phyloP scores from a whole-genome alignment of 2,113 vertebrate species.

The Plecotus auritus region DNA sequence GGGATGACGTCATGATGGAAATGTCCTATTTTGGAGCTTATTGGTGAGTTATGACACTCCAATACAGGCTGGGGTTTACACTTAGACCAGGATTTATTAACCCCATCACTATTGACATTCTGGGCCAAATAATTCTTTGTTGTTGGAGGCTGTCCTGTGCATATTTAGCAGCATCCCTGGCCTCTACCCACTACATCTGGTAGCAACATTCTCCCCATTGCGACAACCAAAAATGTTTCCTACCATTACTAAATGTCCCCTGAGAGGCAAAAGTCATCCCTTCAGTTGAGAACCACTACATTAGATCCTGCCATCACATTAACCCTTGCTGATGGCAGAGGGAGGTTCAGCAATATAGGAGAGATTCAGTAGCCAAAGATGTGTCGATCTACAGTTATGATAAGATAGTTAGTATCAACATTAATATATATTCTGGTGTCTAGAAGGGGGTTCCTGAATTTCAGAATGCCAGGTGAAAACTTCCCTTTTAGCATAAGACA shows the following conservation, averaged over 20 bases:
- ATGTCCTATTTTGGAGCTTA: constrained; percentile 21
- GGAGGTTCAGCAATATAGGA: background rate
- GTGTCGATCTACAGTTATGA: background rate
- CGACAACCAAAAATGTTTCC: constrained; percentile 12
- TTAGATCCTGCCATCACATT: background rate
- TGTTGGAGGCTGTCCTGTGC: background rate
- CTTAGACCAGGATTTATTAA: constrained; percentile 14
- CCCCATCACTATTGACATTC: background rate
- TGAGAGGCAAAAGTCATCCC: background rate
- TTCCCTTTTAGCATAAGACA: background rate
- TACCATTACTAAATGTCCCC: background rate
- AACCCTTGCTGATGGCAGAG: background rate
- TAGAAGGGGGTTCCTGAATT: background rate
- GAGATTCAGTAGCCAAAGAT: constrained; percentile 1
- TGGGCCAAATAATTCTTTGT: background rate
- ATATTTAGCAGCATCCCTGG: background rate
- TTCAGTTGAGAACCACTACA: background rate
- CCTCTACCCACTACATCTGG: background rate
- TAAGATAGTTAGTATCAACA: background rate
- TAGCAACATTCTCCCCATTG: background rate
- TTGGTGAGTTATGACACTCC: background rate
- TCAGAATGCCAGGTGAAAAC: background rate
- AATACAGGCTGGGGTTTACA: constrained; percentile 25
- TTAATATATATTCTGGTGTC: background rate
- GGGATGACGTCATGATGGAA: background rate